phyloP scores from a whole-genome alignment of 2,113 vertebrate species.

The Eudyptes chrysolophus region DNA sequence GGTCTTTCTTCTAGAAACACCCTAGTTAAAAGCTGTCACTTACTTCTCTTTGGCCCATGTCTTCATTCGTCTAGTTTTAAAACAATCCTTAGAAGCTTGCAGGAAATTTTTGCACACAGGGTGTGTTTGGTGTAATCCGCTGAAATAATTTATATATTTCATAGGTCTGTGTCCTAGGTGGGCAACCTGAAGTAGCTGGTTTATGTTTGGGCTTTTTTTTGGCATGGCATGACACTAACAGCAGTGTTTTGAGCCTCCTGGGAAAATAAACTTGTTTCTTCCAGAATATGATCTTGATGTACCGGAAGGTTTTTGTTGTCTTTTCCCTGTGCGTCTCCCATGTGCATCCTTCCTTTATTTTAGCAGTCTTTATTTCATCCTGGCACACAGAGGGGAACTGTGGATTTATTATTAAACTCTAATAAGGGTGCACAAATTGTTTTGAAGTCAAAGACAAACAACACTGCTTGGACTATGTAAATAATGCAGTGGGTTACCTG shows the following conservation, averaged over 20 bases:
- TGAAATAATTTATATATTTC: neutral
- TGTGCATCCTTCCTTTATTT: neutral
- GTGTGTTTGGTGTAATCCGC: neutral
- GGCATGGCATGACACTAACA: neutral
- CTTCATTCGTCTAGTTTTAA: neutral
- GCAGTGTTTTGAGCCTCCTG: neutral
- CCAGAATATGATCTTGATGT: neutral
- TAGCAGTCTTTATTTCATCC: neutral
- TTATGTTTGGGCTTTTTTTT: neutral
- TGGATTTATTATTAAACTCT: conserved; percentile 24
- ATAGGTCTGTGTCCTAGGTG: neutral
- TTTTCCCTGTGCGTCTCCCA: accelerated
- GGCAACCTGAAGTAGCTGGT: neutral
- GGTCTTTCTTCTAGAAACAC: neutral
- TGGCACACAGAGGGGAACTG: neutral
- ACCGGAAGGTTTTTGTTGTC: neutral
- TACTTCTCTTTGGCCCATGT: neutral
- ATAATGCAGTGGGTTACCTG: conserved; percentile 30
- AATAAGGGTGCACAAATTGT: conserved; percentile 11
- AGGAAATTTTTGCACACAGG: neutral
- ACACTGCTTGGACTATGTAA: neutral
- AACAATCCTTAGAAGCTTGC: neutral
- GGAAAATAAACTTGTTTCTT: neutral
- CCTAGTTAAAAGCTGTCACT: neutral
- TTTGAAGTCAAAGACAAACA: conserved; percentile 10